phyloP scores from a whole-genome alignment of 2,797 vertebrate species.

The Dipus sagitta region DNA sequence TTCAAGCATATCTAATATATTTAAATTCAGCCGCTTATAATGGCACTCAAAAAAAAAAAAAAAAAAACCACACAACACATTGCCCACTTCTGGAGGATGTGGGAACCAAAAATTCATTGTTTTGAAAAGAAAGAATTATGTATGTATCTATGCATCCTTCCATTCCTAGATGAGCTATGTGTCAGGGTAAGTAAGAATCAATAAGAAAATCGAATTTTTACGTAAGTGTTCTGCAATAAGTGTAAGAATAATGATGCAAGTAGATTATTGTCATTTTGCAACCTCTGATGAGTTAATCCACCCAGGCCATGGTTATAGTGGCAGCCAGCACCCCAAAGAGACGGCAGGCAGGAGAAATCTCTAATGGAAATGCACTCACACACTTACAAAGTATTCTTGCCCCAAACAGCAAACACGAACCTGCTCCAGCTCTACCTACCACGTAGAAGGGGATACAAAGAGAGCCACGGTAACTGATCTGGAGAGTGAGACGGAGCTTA shows the following conservation, averaged over 20 bases:
- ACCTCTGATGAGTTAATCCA: not conserved
- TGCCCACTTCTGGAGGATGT: not conserved
- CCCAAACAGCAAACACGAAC: not conserved
- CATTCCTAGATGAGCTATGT: not conserved
- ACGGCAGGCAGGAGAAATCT: not conserved
- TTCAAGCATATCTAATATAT: fast-evolving
- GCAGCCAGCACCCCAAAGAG: not conserved
- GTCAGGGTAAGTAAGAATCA: not conserved
- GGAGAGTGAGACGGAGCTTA: not conserved
- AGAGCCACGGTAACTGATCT: not conserved
- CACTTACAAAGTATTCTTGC: not conserved
- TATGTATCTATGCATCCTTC: too few relatives aligned
- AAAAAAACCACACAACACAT: not conserved
- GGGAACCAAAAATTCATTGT: not conserved
- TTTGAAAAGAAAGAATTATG: not conserved
- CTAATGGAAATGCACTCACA: not conserved
- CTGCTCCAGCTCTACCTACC: not conserved
- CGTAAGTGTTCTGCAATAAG: not conserved
- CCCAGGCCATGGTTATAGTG: not conserved
- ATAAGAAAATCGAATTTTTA: not conserved
- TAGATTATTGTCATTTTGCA: not conserved
- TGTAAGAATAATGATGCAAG: not conserved
- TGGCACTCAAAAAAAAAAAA: not conserved
- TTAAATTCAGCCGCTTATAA: not conserved
- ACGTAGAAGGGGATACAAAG: not conserved